Conservation (phyloP, 2,113 vertebrate species). For the Eublepharis macularius region DNA sequence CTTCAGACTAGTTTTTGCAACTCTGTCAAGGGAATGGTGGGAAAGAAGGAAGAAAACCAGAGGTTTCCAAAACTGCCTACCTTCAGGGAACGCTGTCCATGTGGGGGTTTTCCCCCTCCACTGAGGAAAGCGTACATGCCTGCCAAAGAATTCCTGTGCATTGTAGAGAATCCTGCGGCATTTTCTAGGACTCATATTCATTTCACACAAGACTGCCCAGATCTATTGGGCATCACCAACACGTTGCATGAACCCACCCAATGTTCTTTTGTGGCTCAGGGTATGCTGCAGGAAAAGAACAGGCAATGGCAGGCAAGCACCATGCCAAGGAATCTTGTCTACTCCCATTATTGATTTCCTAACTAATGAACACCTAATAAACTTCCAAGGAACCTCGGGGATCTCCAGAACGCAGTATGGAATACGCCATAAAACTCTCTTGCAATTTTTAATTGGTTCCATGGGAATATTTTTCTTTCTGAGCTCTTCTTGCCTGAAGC, state of each 20-base stretch:
- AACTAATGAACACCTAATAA: background rate
- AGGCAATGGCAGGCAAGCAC: background rate
- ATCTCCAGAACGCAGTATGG: background rate
- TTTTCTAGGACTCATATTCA: background rate
- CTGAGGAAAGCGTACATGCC: background rate
- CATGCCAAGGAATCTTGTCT: background rate
- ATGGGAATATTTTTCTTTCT: background rate
- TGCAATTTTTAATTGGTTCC: background rate
- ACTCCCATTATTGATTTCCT: background rate
- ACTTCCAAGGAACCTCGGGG: background rate
- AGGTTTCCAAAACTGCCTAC: background rate
- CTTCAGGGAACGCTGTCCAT: background rate
- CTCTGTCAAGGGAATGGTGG: background rate
- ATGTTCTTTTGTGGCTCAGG: too few relatives aligned
- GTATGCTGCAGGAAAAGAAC: background rate
- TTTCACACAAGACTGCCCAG: background rate
- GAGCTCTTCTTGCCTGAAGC: background rate
- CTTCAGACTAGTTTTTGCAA: slow-evolving; percentile 3
- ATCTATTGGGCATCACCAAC: background rate
- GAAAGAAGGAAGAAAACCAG: background rate
- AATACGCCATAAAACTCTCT: background rate
- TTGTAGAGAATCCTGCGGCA: background rate
- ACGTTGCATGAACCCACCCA: background rate
- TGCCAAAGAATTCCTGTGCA: background rate
- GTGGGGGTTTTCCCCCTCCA: too few relatives aligned